Conservation (phyloP, 2,797 vertebrate genomes). For the Hapalemur alaotrensis region DNA sequence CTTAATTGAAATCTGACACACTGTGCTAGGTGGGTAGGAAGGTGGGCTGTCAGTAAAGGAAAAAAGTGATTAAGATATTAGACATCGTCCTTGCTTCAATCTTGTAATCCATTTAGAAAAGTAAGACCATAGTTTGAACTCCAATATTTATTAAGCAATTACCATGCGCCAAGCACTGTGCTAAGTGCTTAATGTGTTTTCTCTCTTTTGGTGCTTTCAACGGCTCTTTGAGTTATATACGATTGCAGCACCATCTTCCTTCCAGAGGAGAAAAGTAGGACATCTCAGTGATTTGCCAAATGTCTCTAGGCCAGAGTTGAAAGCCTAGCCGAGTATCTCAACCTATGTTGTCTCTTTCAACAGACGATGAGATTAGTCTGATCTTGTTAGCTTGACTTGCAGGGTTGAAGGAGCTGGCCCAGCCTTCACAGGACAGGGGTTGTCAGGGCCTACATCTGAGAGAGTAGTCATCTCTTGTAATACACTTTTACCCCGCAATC, state of each 20-base stretch:
- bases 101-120: background rate
- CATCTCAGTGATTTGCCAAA: background rate
- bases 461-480: background rate
- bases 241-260: background rate
- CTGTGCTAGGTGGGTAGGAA: background rate
- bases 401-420: background rate
- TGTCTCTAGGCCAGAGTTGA: background rate
- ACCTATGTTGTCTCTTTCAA: background rate
- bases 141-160: background rate
- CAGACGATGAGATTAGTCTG: background rate
- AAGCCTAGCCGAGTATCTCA: background rate
- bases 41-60: background rate
- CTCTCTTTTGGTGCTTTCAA: background rate
- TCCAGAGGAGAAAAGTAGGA: background rate
- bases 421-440: too few relatives aligned
- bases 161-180: background rate
- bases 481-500: background rate
- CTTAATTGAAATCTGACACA: background rate
- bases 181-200: background rate
- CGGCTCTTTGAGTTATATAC: background rate
- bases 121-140: background rate
- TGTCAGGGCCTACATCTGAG: background rate
- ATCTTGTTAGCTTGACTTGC: background rate
- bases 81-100: background rate
- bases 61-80: background rate